Evolutionary conservation across 2,797 vertebrate genomes (phyloP).

Genomic region (Danionella dracula): DNA sequence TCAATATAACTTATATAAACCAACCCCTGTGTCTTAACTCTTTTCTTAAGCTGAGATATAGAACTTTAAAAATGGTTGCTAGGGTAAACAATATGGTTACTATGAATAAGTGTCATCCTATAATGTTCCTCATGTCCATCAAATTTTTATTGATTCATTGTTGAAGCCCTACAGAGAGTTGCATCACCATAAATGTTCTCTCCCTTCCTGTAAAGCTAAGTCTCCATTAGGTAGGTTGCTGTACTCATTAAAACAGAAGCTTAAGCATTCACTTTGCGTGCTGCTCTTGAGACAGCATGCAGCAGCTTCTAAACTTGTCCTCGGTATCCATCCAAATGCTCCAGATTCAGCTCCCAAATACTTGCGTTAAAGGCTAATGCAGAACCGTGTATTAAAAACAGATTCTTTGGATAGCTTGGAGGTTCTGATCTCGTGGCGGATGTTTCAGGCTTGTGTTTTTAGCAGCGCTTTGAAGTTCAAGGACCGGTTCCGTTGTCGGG

Average conservation of each 20-base stretch:
- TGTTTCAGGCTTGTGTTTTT: background rate
- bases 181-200: too few relatives aligned
- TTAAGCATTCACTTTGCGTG: background rate
- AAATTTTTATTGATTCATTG: too few relatives aligned
- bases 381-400: background rate
- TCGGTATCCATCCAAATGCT: slow-evolving; percentile 15
- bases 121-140: too few relatives aligned
- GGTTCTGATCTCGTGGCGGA: background rate
- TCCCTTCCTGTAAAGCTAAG: too few relatives aligned
- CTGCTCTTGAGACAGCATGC: background rate
- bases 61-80: too few relatives aligned
- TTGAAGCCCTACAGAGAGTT: too few relatives aligned
- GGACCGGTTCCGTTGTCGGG: slow-evolving; percentile 22
- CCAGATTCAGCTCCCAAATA: background rate
- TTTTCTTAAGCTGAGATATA: too few relatives aligned
- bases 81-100: too few relatives aligned
- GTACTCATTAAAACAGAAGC: background rate
- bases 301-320: slow-evolving; percentile 19
- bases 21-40: too few relatives aligned
- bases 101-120: too few relatives aligned
- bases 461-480: slow-evolving; percentile 16
- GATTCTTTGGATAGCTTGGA: background rate
- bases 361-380: slow-evolving; percentile 2
- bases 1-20: too few relatives aligned
- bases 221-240: too few relatives aligned